Conservation (phyloP, 1,140 invertebrate species). For the Brachionus rotundiformis region DNA sequence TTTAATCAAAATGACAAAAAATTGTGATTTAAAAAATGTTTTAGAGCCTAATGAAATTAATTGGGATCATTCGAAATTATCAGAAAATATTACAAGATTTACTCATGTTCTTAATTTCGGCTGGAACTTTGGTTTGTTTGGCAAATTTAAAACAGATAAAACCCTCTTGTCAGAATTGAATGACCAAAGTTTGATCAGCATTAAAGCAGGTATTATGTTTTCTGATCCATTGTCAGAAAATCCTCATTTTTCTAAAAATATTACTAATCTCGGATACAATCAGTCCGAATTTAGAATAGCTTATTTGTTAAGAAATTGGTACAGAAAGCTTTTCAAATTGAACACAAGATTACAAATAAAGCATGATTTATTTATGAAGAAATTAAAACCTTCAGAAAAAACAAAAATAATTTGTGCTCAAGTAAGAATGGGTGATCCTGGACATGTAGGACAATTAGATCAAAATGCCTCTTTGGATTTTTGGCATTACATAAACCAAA, state of each 20-base stretch:
- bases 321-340: not conserved
- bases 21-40: slow-evolving; percentile 18
- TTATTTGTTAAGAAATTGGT: not conserved
- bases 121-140: not conserved
- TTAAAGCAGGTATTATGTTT: not conserved
- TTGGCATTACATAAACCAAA: slow-evolving; percentile 7
- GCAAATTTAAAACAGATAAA: not conserved
- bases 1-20: slow-evolving; percentile 39
- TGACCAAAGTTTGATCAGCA: not conserved
- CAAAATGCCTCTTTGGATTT: not conserved
- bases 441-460: slow-evolving; percentile 17
- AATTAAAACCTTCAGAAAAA: not conserved
- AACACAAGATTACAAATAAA: not conserved
- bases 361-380: not conserved
- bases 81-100: not conserved
- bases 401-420: slow-evolving; percentile 35
- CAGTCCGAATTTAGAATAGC: not conserved
- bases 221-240: not conserved
- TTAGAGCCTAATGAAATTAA: not conserved
- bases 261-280: not conserved
- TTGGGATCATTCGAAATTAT: not conserved
- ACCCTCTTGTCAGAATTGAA: not conserved
- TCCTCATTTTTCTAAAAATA: not conserved
- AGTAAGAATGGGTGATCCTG: slow-evolving; percentile 39
- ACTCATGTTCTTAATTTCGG: not conserved